Conservation (phyloP, 2,113 vertebrate species). For the Callithrix jacchus region DNA sequence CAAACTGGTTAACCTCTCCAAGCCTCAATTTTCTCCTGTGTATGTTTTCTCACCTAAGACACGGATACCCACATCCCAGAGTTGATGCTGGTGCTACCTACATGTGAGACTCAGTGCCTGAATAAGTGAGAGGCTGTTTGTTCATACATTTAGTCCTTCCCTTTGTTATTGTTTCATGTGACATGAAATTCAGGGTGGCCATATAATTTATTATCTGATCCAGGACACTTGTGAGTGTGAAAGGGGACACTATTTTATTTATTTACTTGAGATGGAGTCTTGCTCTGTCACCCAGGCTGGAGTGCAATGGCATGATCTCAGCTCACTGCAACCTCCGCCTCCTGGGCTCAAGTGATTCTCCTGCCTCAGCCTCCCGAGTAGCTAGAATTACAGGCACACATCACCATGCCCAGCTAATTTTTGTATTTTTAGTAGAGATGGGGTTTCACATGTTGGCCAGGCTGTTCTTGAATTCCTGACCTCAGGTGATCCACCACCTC, state of each 20-base stretch:
- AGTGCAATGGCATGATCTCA: too few species aligned
- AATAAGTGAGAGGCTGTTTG: neutral
- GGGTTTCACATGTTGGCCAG: too few species aligned
- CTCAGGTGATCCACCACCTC: too few species aligned
- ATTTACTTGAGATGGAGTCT: too few species aligned
- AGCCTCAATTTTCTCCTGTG: neutral
- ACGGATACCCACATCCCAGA: rapidly evolving
- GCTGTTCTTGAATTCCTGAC: too few species aligned
- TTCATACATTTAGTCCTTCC: neutral
- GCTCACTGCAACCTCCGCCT: too few species aligned
- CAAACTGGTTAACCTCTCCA: neutral
- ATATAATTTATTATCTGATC: neutral
- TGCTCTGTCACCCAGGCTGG: too few species aligned
- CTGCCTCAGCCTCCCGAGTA: too few species aligned
- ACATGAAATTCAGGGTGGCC: neutral
- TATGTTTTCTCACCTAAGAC: neutral
- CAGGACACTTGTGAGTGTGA: neutral
- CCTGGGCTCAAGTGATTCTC: too few species aligned
- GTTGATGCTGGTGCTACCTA: neutral
- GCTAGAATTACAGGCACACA: too few species aligned
- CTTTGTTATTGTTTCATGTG: neutral
- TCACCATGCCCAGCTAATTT: too few species aligned
- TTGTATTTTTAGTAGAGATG: too few species aligned
- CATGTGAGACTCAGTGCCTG: rapidly evolving
- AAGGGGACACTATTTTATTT: neutral